Evolutionary conservation across 2,797 vertebrate genomes (phyloP).

Genomic region (Poecilia velifera): DNA sequence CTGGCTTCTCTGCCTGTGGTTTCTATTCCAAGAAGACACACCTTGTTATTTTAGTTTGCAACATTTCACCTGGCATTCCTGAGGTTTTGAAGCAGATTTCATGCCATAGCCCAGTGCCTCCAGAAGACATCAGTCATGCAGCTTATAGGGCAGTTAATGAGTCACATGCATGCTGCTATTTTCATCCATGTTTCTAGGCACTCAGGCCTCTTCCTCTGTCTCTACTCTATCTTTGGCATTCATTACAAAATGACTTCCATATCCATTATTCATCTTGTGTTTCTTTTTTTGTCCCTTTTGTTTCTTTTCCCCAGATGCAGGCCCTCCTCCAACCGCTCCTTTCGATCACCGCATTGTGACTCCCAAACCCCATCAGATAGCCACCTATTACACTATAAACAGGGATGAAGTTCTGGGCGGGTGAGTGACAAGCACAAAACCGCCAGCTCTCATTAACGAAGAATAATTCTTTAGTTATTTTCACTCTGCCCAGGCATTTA

Average conservation of each 20-base stretch:
- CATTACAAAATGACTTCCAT: not conserved
- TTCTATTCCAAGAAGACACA: not conserved
- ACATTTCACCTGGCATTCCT: conserved; percentile 54
- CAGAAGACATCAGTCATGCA: conserved; percentile 47
- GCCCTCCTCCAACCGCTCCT: conserved; percentile 86
- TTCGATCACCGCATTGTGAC: conserved; percentile 94
- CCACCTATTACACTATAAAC: conserved; percentile 88
- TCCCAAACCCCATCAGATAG: conserved; percentile 86
- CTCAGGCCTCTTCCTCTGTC: conserved; percentile 8
- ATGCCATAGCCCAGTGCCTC: conserved; percentile 52
- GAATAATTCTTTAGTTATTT: conserved; percentile 15
- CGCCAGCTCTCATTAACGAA: not conserved
- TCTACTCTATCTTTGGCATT: not conserved
- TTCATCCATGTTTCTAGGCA: conserved; percentile 58
- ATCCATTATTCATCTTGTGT: conserved; percentile 4
- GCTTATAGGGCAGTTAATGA: conserved; percentile 60
- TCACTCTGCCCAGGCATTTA: not conserved
- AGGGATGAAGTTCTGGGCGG: conserved; percentile 90
- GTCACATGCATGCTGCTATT: conserved; percentile 57
- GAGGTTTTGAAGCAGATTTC: conserved; percentile 43
- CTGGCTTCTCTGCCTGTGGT: not conserved
- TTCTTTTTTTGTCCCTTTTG: conserved; percentile 40
- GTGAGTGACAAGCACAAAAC: conserved; percentile 77
- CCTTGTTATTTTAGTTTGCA: conserved; percentile 11
- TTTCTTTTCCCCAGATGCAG: conserved; percentile 75